Percentiles rank a stretch among this genome's conserved stretches.
Conservation (phyloP, 1,140 invertebrate species). For the Tetranychus cinnabarinus region DNA sequence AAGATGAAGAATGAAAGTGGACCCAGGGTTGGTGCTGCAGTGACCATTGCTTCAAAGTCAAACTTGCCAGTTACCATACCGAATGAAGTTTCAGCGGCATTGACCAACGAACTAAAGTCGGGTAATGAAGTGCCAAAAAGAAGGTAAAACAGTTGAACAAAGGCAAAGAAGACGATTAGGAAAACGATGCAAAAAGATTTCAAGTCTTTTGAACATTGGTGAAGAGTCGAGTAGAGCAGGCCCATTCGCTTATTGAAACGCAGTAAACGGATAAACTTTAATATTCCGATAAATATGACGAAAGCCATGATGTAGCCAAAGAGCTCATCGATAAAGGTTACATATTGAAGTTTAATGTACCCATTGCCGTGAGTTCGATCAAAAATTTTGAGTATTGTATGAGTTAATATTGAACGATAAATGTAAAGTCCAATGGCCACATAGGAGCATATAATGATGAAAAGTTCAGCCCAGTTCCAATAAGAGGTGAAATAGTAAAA, state of each 20-base stretch:
- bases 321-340: constrained; percentile 26
- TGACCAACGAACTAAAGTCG: constrained; percentile 26
- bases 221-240: constrained; percentile 18
- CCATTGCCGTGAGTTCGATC: constrained; percentile 22
- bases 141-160: constrained; percentile 27
- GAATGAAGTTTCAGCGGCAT: constrained; percentile 25
- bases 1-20: constrained; percentile 29
- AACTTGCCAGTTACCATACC: constrained; percentile 31
- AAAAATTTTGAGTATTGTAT: constrained; percentile 21
- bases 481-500: constrained; percentile 23
- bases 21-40: constrained; percentile 22
- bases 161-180: constrained; percentile 19
- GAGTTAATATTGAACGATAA: constrained; percentile 22
- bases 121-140: constrained; percentile 22
- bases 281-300: constrained; percentile 26
- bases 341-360: constrained; percentile 27
- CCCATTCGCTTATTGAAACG: constrained; percentile 24
- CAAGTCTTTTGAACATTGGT: constrained; percentile 21
- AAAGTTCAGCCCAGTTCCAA: constrained; percentile 26
- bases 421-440: constrained; percentile 24
- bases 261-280: constrained; percentile 27
- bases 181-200: constrained; percentile 22
- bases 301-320: constrained; percentile 23
- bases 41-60: constrained; percentile 25
- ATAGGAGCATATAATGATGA: constrained; percentile 21